Conservation (phyloP, 1,140 invertebrate species). For the Sycobia sp. region DNA sequence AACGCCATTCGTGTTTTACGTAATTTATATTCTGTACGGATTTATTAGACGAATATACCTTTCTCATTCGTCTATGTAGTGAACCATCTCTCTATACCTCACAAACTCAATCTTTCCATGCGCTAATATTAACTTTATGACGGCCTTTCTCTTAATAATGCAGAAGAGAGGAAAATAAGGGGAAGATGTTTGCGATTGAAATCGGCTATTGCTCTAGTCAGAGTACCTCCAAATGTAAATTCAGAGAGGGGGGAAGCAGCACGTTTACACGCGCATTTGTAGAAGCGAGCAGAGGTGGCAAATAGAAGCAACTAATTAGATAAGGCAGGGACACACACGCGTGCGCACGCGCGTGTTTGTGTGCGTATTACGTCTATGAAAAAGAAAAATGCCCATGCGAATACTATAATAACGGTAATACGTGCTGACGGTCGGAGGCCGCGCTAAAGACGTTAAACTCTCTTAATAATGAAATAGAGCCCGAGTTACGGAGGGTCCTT, state of each 20-base stretch:
- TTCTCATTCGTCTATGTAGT: too few relatives aligned
- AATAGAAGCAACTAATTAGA: conserved; percentile 33
- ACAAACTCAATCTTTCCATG: neutral
- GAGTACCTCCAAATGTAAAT: too few relatives aligned
- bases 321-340: too few relatives aligned
- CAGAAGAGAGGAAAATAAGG: too few relatives aligned
- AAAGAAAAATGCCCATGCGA: conserved; percentile 17
- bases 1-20: too few relatives aligned
- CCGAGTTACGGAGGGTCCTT: neutral
- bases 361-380: conserved; percentile 26
- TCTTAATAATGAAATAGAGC: conserved; percentile 32
- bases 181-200: conserved; percentile 12
- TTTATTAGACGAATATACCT: too few relatives aligned
- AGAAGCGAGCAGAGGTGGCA: too few relatives aligned
- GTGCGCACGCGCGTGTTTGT: too few relatives aligned
- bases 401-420: conserved; percentile 32
- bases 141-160: conserved; percentile 27
- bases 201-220: conserved; percentile 10
- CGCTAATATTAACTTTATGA: too few relatives aligned
- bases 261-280: neutral
- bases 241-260: conserved; percentile 3
- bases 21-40: too few relatives aligned
- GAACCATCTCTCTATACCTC: too few relatives aligned
- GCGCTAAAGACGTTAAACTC: conserved; percentile 26
- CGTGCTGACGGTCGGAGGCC: too few relatives aligned